These are phyloP conservation scores for Myxocyprinus asiaticus DNA, from an alignment of 2,113 vertebrate genomes.

Conservation along the genomic window DNA sequence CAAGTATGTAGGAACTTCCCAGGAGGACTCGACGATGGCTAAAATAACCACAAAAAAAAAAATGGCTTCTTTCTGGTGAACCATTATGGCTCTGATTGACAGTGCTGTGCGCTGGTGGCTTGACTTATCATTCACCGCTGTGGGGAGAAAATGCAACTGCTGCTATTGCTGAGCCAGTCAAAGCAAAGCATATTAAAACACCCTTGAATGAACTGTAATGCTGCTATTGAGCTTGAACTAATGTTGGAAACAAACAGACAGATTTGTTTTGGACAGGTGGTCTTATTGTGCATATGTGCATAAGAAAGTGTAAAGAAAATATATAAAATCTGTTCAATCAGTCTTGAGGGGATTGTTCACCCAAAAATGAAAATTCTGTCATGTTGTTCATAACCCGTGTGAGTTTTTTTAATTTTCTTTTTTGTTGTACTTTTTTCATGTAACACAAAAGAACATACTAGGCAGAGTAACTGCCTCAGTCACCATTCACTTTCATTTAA, in stretches of 20 bases:
- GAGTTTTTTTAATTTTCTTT: no score
- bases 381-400: no score
- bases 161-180: constrained; percentile 31
- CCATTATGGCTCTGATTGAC: constrained; percentile 46
- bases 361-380: no score
- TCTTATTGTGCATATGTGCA: not conserved
- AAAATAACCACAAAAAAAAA: constrained; percentile 36
- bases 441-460: no score
- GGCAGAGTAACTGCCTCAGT: no score
- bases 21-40: no score
- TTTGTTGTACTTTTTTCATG: no score
- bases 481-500: no score
- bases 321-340: constrained; percentile 3
- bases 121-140: constrained; percentile 49
- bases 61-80: constrained; percentile 44
- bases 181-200: constrained; percentile 25
- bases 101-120: constrained; percentile 46
- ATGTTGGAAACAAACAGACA: no score
- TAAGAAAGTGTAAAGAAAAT: not conserved
- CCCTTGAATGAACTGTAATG: constrained; percentile 26
- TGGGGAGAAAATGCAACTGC: constrained; percentile 40
- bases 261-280: not conserved
- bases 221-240: not conserved
- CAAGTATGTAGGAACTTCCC: no score
- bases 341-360: not conserved